Evolutionary conservation across 2,113 vertebrate species (phyloP).

Genomic region (Cygnus atratus): DNA sequence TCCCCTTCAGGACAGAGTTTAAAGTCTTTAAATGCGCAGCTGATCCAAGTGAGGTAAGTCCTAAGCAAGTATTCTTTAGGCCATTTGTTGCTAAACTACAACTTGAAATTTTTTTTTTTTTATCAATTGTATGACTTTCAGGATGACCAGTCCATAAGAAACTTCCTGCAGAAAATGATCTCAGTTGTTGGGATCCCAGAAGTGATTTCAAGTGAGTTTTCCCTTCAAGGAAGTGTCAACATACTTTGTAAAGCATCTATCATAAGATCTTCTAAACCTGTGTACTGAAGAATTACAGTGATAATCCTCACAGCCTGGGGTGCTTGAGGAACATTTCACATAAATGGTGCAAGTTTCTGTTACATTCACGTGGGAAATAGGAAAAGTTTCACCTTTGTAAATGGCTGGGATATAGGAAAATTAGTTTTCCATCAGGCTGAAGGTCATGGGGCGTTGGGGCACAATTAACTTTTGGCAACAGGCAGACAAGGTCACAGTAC

Average conservation of each 20-base stretch:
- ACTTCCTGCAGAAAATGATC: slow-evolving; percentile 75
- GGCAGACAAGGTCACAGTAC: background rate
- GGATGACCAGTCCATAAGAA: slow-evolving; percentile 28
- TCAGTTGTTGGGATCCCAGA: slow-evolving; percentile 78
- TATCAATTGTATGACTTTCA: slow-evolving; percentile 29
- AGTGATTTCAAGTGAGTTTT: slow-evolving; percentile 80
- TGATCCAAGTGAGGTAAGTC: slow-evolving; percentile 46
- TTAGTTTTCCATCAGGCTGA: background rate
- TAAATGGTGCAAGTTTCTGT: background rate
- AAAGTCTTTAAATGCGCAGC: slow-evolving; percentile 44
- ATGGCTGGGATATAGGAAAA: background rate
- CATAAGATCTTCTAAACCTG: background rate
- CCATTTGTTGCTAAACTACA: background rate
- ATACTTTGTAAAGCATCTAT: rapidly evolving
- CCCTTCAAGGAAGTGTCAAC: background rate
- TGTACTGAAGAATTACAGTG: background rate
- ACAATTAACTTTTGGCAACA: background rate
- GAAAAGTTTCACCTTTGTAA: background rate
- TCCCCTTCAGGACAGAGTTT: slow-evolving; percentile 32
- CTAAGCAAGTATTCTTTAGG: background rate
- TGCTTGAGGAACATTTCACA: background rate
- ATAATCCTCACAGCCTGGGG: background rate
- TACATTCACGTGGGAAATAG: background rate
- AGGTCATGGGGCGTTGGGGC: rapidly evolving
- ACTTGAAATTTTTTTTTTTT: background rate